Conservation (phyloP, 1,140 invertebrate species). For the Neomicropteryx cornuta region DNA sequence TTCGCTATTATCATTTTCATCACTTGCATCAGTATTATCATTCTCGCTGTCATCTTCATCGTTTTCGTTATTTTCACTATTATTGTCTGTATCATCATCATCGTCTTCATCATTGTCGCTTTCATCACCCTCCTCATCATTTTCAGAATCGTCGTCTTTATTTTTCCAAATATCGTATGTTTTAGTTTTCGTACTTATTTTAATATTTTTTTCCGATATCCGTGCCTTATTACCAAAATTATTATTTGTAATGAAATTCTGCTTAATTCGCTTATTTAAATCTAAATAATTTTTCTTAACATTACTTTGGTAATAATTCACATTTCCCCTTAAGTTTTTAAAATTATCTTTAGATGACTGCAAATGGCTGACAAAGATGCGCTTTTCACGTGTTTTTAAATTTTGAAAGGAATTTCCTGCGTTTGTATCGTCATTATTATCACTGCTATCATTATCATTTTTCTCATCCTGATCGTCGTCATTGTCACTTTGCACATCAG, state of each 20-base stretch:
- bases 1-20: constrained; percentile 40
- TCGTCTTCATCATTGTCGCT: constrained; percentile 33
- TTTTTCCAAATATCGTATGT: no score
- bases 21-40: constrained; percentile 40
- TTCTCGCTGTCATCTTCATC: constrained; percentile 39
- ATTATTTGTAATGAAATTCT: no score
- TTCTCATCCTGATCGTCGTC: constrained; percentile 22
- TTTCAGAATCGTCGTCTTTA: constrained; percentile 34
- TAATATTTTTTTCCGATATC: constrained; percentile 3
- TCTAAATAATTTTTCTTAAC: no score
- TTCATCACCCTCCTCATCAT: constrained; percentile 34
- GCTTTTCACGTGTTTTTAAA: no score
- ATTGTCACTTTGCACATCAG: constrained; percentile 33
- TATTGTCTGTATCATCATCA: constrained; percentile 29
- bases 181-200: constrained; percentile 19
- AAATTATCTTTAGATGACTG: no score
- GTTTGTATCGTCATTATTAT: constrained; percentile 2
- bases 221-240: no score
- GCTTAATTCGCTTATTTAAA: no score
- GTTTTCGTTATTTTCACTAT: constrained; percentile 28
- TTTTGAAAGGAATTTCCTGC: constrained; percentile 3
- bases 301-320: no score
- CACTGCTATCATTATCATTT: constrained; percentile 12
- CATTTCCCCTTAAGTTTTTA: no score
- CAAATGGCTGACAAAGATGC: no score